Evolutionary conservation across 2,888 invertebrate species (phyloP).

Genomic region (Pyrochroa serraticornis): DNA sequence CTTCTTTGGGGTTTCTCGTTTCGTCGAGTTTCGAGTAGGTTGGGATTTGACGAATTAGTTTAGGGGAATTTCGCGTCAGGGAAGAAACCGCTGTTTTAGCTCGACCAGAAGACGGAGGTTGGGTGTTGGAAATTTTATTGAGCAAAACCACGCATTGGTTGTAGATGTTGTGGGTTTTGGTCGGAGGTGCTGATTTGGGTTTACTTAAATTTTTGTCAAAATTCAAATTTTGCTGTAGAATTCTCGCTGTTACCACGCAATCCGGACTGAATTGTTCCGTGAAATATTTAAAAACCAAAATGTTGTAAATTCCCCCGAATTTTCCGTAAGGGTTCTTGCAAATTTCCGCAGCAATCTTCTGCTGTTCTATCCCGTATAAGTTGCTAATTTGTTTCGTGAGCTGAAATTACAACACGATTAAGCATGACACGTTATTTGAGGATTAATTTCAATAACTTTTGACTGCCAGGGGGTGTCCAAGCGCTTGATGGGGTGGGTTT

Average conservation of each 20-base stretch:
- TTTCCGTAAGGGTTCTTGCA: constrained; percentile 64
- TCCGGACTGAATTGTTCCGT: constrained; percentile 29
- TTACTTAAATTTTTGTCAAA: constrained; percentile 2
- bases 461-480: constrained; percentile 49
- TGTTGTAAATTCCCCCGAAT: constrained; percentile 68
- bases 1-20: no score
- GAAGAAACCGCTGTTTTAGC: constrained; percentile 10
- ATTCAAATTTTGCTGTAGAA: not conserved
- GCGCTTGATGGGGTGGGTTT: constrained; percentile 59
- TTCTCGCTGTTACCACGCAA: constrained; percentile 1
- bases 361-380: constrained; percentile 56
- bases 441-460: constrained; percentile 8
- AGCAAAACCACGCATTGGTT: constrained; percentile 25
- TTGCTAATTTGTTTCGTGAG: constrained; percentile 62
- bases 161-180: constrained; percentile 15
- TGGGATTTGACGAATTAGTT: not conserved
- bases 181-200: constrained; percentile 16
- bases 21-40: no score
- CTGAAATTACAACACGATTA: constrained; percentile 36
- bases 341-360: constrained; percentile 60
- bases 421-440: not conserved
- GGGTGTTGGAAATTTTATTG: constrained; percentile 15
- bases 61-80: not conserved
- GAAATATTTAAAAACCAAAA: constrained; percentile 51
- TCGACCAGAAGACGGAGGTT: not conserved